Evolutionary conservation across 1,140 invertebrate species (phyloP).

Genomic region (Harpegnathos saltator): DNA sequence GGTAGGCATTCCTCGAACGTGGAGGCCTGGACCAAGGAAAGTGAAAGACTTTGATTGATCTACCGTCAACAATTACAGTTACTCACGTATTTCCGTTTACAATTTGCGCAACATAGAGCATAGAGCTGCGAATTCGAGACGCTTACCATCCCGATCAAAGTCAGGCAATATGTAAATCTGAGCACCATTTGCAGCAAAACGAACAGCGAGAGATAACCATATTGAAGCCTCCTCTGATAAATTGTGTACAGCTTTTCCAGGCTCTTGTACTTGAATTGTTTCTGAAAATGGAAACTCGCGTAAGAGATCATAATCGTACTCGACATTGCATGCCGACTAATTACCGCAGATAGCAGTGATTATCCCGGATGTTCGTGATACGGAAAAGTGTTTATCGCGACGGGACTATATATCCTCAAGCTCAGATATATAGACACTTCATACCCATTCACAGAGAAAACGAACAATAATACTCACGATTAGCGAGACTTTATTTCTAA

Average conservation of each 20-base stretch:
- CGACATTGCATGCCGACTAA: slow-evolving; percentile 1
- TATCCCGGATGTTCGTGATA: neutral
- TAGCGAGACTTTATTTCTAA: neutral
- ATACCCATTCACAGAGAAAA: neutral
- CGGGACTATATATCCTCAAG: neutral
- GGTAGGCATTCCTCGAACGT: slow-evolving; percentile 80
- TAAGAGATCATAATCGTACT: slow-evolving; percentile 60
- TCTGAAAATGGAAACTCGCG: slow-evolving; percentile 86
- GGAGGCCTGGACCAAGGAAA: slow-evolving; percentile 76
- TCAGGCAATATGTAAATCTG: slow-evolving; percentile 87
- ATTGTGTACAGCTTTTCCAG: slow-evolving; percentile 90
- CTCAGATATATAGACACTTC: neutral
- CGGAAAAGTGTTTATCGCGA: neutral
- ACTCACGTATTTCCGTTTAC: neutral
- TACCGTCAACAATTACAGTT: neutral
- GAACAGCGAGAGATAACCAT: slow-evolving; percentile 92
- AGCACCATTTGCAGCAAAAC: slow-evolving; percentile 89
- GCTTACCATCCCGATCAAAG: slow-evolving; percentile 87
- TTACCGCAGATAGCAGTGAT: neutral
- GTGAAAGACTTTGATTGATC: neutral
- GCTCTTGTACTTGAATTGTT: slow-evolving; percentile 90
- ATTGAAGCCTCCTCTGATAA: slow-evolving; percentile 91
- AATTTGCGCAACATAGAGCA: no score
- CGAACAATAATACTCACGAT: neutral
- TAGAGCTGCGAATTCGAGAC: neutral